These are phyloP conservation scores for Seira musarum DNA, from an alignment of 2,888 invertebrate genomes.

Conservation along the genomic window DNA sequence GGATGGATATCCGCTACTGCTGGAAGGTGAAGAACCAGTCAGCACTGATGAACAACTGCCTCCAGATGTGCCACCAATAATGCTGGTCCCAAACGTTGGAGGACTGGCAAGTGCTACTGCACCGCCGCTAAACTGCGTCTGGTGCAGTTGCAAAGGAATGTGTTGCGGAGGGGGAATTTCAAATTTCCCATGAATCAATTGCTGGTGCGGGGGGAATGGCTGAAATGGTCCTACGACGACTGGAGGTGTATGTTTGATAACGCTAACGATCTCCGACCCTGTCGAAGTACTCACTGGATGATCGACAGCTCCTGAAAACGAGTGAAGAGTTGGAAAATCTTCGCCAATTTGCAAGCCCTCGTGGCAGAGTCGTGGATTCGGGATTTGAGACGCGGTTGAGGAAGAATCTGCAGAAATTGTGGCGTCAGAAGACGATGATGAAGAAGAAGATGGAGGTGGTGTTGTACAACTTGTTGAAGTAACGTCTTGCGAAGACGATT, in stretches of 20 bases:
- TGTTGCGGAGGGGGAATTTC: constrained; percentile 43
- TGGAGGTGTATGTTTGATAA: constrained; percentile 34
- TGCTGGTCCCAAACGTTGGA: constrained; percentile 54
- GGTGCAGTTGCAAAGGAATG: constrained; percentile 48
- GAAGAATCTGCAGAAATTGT: constrained; percentile 31
- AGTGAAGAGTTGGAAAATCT: not conserved
- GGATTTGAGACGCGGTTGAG: constrained; percentile 28
- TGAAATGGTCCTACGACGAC: constrained; percentile 37
- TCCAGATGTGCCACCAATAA: constrained; percentile 38
- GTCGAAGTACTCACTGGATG: not conserved
- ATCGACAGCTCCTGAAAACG: not conserved
- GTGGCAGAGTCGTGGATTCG: not conserved
- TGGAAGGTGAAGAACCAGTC: constrained; percentile 34
- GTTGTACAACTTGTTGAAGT: not conserved
- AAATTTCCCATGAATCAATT: constrained; percentile 38
- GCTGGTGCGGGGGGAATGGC: constrained; percentile 18
- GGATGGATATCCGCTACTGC: constrained; percentile 21
- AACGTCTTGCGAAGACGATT: constrained; percentile 15
- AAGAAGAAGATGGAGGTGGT: constrained; percentile 33
- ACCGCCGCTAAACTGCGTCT: constrained; percentile 36
- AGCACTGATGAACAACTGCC: too few relatives aligned
- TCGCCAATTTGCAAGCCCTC: constrained; percentile 1
- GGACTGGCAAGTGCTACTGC: constrained; percentile 18
- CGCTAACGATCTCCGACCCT: not conserved
- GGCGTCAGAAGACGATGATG: constrained; percentile 35